A percentile compares a stretch with the other conserved stretches of the same genome.
Evolutionary conservation across 2,797 vertebrate species (phyloP).

Genomic region (Acipenser oxyrinchus): DNA sequence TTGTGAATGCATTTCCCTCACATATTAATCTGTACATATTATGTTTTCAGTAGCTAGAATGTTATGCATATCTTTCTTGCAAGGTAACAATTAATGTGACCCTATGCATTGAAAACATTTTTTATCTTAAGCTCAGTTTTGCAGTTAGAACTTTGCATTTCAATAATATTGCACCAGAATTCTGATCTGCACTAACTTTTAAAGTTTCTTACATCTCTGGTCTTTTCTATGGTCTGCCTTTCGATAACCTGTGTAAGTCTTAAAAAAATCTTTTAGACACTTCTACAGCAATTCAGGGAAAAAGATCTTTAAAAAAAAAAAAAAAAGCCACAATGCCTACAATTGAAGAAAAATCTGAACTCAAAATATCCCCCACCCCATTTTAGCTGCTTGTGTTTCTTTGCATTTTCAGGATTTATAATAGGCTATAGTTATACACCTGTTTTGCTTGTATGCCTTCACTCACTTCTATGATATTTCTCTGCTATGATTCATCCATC

Average conservation of each 20-base stretch:
- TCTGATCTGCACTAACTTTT: slow-evolving; percentile 18
- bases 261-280: slow-evolving; percentile 53
- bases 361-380: slow-evolving; percentile 52
- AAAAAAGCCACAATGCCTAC: slow-evolving; percentile 58
- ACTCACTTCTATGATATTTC: slow-evolving; percentile 37
- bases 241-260: slow-evolving; percentile 39
- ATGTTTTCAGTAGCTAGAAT: slow-evolving; percentile 76
- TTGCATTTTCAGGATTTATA: slow-evolving; percentile 46
- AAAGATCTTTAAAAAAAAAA: slow-evolving; percentile 58
- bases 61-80: slow-evolving; percentile 57
- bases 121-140: slow-evolving; percentile 34
- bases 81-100: slow-evolving; percentile 51
- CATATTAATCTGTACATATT: slow-evolving; percentile 31
- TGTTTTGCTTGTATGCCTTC: slow-evolving; percentile 47
- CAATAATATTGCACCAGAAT: slow-evolving; percentile 14
- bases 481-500: slow-evolving; percentile 58
- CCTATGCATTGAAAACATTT: slow-evolving; percentile 38
- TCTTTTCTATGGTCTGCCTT: slow-evolving; percentile 46
- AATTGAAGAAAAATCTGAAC: slow-evolving; percentile 64
- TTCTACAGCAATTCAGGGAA: slow-evolving; percentile 64
- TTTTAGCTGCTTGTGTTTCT: slow-evolving; percentile 29
- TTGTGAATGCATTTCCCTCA: slow-evolving; percentile 10
- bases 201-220: slow-evolving; percentile 62
- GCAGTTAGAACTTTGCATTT: slow-evolving; percentile 33
- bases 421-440: slow-evolving; percentile 31